phyloP scores from a whole-genome alignment of 2,797 vertebrate genomes.

The Hozukius guyotensis region DNA sequence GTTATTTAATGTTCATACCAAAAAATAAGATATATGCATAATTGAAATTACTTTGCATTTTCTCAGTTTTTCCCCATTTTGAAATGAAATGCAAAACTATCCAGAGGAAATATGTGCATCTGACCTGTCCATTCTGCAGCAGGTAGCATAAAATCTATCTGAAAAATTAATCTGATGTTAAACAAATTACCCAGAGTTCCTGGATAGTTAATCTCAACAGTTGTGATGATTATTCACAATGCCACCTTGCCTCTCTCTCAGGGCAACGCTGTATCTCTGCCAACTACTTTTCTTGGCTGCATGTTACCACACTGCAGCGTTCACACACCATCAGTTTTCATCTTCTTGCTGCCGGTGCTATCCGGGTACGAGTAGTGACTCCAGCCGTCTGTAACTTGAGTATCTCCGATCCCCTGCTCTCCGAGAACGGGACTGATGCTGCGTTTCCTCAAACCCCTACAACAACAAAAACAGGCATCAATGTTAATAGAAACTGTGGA shows the following conservation, averaged over 20 bases:
- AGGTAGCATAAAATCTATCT: not conserved
- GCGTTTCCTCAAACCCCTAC: constrained; percentile 84
- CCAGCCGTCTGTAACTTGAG: constrained; percentile 75
- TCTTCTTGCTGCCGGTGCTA: constrained; percentile 86
- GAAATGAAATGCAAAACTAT: not conserved
- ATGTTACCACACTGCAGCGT: not conserved
- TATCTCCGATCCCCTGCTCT: constrained; percentile 75
- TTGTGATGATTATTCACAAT: constrained; percentile 15
- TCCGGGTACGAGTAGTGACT: constrained; percentile 77
- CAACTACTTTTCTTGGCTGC: not conserved
- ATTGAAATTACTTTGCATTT: not conserved
- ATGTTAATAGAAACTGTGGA: not conserved
- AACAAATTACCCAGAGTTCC: not conserved
- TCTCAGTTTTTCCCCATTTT: not conserved
- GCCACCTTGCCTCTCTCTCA: not conserved
- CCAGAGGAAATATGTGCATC: not conserved
- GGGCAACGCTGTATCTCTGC: not conserved
- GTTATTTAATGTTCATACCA: not conserved
- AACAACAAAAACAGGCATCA: not conserved
- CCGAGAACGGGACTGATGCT: constrained; percentile 88
- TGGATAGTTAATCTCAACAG: not conserved
- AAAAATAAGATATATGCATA: not conserved
- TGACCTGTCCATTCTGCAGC: not conserved
- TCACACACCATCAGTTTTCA: constrained; percentile 84
- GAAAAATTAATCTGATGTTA: not conserved